These are phyloP conservation scores for Malthinus seriepunctatus DNA, from an alignment of 2,888 invertebrate genomes.

Conservation along the genomic window DNA sequence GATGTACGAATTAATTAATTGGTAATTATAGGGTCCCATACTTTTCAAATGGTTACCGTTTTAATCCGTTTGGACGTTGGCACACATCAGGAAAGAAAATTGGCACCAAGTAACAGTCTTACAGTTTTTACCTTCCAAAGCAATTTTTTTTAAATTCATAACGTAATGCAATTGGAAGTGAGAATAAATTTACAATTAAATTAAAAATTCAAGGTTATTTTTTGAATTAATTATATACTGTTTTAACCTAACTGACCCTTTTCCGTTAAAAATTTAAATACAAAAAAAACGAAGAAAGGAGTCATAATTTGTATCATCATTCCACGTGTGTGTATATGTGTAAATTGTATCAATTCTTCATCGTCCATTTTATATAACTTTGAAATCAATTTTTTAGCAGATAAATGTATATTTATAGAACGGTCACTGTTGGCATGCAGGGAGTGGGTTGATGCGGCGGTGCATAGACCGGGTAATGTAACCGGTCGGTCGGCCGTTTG, in stretches of 20 bases:
- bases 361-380: neutral
- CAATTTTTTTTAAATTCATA: no score
- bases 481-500: constrained; percentile 31
- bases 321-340: neutral
- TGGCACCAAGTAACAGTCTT: no score
- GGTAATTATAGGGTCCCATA: neutral
- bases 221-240: constrained; percentile 10
- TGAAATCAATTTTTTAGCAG: constrained; percentile 26
- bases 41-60: no score
- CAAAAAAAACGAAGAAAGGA: neutral
- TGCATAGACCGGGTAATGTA: constrained; percentile 38
- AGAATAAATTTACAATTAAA: no score
- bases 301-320: neutral
- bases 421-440: constrained; percentile 29
- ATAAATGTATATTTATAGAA: constrained; percentile 28
- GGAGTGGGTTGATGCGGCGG: constrained; percentile 24
- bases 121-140: no score
- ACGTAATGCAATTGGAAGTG: no score
- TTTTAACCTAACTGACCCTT: constrained; percentile 15
- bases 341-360: neutral
- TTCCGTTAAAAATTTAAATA: constrained; percentile 12
- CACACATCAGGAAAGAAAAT: no score
- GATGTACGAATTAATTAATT: neutral
- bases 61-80: no score
- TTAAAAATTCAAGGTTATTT: constrained; percentile 14